Evolutionary conservation across 2,888 invertebrate species (phyloP), one percentile per base, ranked within the genome.

Genomic region (Tetranychus truncatus): DNA sequence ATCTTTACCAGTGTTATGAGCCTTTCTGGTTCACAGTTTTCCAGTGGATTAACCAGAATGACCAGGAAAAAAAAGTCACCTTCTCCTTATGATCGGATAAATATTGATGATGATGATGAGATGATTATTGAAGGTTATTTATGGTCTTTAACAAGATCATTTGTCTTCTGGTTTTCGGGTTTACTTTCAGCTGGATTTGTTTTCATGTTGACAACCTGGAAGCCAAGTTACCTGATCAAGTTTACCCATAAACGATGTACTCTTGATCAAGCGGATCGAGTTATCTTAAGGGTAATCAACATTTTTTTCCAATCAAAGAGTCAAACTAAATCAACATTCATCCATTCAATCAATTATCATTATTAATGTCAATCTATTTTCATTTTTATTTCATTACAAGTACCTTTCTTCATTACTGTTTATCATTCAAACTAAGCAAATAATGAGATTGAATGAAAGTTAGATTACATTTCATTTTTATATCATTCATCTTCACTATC

Each of bases 281-380:
- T 80, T 18, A 74, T 80, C 20, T 75, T 80, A 45, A 78, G 55
- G 55, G 55, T 55, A 55, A 55, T 76, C 74, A 80, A 79, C 77
- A 55, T 55, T 55, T 46, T n/a, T 46, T 15, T 55, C 15, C 55
- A 55, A 34, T 34, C 34, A 34, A 34, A 34, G 34, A 34, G 34
- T 74, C 75, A 45, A 9, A 15, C 15, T 34, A 34, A 34, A 34
- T 34, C 34, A 34, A 34, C 34, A 34, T 34, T 34, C 24, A 24
- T 34, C 34, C 34, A 34, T 69, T 20, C 9, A 45, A 46, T 24
- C 18, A 72, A 21, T n/a, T 6, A 15, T 21, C 15, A 18, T 71
- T 45, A 55, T 44, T 24, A 6, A 66, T 67, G 45, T n/a, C 45
- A 46, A 21, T 18, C 8, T 8, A 24, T 6, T 45, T 44, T 55